Evolutionary conservation across 2,113 vertebrate species (phyloP).

Genomic region (Zapornia atra): DNA sequence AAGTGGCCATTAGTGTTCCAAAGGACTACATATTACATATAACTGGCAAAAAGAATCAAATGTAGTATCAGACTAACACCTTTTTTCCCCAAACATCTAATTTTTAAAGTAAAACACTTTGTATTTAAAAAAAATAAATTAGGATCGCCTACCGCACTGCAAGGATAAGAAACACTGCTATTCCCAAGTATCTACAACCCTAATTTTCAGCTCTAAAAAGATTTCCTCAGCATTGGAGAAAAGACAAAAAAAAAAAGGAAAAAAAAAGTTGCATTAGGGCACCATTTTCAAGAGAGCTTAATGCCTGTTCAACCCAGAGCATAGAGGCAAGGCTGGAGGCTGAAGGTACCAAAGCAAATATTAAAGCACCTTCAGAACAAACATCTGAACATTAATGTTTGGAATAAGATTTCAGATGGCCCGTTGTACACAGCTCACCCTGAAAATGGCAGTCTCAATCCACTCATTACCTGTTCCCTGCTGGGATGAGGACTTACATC

Average conservation of each 20-base stretch:
- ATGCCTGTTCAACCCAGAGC: not conserved
- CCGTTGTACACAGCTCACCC: not conserved
- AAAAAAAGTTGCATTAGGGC: not conserved
- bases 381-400: not conserved
- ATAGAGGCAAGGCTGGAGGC: not conserved
- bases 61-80: not conserved
- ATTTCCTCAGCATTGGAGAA: not conserved
- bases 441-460: not conserved
- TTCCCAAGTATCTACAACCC: not conserved
- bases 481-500: not conserved
- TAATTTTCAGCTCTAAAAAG: not conserved
- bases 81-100: not conserved
- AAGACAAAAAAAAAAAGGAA: too few relatives aligned
- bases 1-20: not conserved
- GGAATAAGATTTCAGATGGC: not conserved
- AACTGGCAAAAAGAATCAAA: not conserved
- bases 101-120: not conserved
- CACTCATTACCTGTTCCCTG: not conserved
- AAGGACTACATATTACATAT: not conserved
- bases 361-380: not conserved
- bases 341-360: not conserved
- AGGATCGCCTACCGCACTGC: not conserved
- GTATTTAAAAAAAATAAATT: not conserved
- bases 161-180: not conserved
- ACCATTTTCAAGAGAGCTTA: not conserved